Percentiles rank a stretch among this genome's conserved stretches.
phyloP scores from a whole-genome alignment of 2,797 vertebrate species.

The Morelia viridis region DNA sequence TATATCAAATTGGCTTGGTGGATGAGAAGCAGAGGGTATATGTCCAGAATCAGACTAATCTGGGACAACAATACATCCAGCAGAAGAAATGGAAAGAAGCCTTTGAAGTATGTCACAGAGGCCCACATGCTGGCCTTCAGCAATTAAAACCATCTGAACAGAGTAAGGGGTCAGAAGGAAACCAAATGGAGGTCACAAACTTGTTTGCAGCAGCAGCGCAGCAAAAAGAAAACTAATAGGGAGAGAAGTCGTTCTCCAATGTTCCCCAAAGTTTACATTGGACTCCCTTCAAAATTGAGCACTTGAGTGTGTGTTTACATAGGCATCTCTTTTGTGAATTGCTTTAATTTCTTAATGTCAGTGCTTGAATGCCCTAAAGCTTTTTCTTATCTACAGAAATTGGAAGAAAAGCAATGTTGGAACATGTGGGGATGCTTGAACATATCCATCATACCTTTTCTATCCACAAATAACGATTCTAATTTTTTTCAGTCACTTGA shows the following conservation, averaged over 20 bases:
- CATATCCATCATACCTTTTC: not conserved
- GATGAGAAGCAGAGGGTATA: constrained; percentile 75
- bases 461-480: not conserved
- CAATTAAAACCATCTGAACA: constrained; percentile 69
- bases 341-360: constrained; percentile 66
- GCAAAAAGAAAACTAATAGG: not conserved
- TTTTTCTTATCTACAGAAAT: constrained; percentile 56
- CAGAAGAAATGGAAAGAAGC: constrained; percentile 80
- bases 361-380: constrained; percentile 46
- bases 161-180: constrained; percentile 40
- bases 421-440: not conserved
- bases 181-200: constrained; percentile 35
- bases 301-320: constrained; percentile 59
- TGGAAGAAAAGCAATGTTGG: constrained; percentile 47
- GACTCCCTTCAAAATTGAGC: constrained; percentile 59
- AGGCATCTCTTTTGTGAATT: constrained; percentile 63
- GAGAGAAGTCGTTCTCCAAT: constrained; percentile 44
- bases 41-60: constrained; percentile 74
- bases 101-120: constrained; percentile 74
- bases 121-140: constrained; percentile 33
- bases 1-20: constrained; percentile 75
- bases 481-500: constrained; percentile 17
- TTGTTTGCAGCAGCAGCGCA: accelerated
- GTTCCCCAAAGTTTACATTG: constrained; percentile 57
- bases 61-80: constrained; percentile 74